Evolutionary conservation across 2,113 vertebrate species (phyloP).

Genomic region (Gadus macrocephalus): DNA sequence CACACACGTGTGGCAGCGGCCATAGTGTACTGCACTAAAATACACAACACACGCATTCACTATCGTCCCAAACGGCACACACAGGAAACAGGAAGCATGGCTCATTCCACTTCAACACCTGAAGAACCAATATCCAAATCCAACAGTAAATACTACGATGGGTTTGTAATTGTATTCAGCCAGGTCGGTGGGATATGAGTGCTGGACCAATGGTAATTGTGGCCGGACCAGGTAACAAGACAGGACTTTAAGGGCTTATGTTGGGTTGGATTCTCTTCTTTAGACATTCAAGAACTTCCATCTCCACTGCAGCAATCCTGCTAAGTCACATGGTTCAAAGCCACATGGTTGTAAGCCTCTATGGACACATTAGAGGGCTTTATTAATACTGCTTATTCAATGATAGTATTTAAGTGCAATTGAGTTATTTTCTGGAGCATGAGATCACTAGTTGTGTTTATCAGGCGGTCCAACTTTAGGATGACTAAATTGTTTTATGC

Average conservation of each 20-base stretch:
- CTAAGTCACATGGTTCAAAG: not conserved
- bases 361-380: not conserved
- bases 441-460: too few relatives aligned
- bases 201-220: slow-evolving; percentile 27
- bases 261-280: too few relatives aligned
- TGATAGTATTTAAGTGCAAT: not conserved
- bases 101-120: slow-evolving; percentile 56
- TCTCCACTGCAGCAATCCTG: not conserved
- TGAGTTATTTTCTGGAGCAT: too few relatives aligned
- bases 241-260: too few relatives aligned
- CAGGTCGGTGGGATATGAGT: not conserved
- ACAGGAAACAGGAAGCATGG: slow-evolving; percentile 38
- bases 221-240: slow-evolving; percentile 1
- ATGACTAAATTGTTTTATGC: not conserved
- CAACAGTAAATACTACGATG: slow-evolving; percentile 9
- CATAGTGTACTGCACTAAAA: too few relatives aligned
- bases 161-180: slow-evolving; percentile 46
- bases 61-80: not conserved
- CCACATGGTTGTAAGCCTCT: not conserved
- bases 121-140: slow-evolving; percentile 4
- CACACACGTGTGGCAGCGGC: not conserved
- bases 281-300: too few relatives aligned
- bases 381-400: not conserved
- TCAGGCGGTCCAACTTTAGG: not conserved
- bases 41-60: not conserved